These are phyloP conservation scores for Chouioia cunea DNA, from an alignment of 2,888 invertebrate genomes.

Conservation along the genomic window DNA sequence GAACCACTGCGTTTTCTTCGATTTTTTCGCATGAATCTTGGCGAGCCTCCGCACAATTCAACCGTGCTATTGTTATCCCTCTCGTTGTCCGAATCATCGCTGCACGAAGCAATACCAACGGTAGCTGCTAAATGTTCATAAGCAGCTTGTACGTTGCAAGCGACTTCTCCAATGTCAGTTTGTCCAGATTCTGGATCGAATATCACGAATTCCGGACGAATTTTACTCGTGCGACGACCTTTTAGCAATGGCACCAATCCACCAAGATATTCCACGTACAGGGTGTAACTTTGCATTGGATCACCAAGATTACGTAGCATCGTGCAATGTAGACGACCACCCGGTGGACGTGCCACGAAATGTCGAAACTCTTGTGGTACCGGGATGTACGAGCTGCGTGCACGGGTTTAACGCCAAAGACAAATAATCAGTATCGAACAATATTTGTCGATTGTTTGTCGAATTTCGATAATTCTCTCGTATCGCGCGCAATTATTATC, in stretches of 20 bases:
- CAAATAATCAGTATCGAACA: too few species aligned
- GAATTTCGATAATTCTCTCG: too few species aligned
- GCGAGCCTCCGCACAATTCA: constrained; percentile 80
- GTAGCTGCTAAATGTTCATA: constrained; percentile 1
- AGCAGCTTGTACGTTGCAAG: constrained; percentile 58
- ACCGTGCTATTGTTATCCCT: constrained; percentile 66
- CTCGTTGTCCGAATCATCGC: constrained; percentile 75
- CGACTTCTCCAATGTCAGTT: too few species aligned
- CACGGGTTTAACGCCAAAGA: too few species aligned
- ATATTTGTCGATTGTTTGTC: too few species aligned
- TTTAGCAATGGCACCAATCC: constrained; percentile 96
- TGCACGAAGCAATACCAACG: constrained; percentile 57
- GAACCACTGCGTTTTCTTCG: constrained; percentile 61
- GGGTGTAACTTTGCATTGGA: constrained; percentile 85
- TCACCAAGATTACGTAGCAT: constrained; percentile 95
- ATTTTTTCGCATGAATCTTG: constrained; percentile 79
- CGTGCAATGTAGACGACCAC: constrained; percentile 94
- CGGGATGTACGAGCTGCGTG: constrained; percentile 91
- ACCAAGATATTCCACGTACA: constrained; percentile 95
- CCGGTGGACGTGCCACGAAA: constrained; percentile 94
- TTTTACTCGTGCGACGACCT: constrained; percentile 95
- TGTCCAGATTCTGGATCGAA: constrained; percentile 87
- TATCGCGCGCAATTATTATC: too few species aligned
- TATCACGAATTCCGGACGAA: constrained; percentile 97
- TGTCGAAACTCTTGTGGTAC: constrained; percentile 88